These are phyloP conservation scores for Felis catus DNA, from an alignment of 2,113 vertebrate species.

Conservation along the genomic window F.catus_Fca126_mat1.0 CM031416.1:139881501-139882000, in stretches of 20 bases:
- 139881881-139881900: not conserved
- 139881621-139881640: not conserved
- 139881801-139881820: not conserved
- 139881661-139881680: accelerated
- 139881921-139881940: not conserved
- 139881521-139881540: accelerated
- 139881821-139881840: not conserved
- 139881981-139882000: not conserved
- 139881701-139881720: not conserved
- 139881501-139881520: too few relatives aligned
- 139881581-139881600: not conserved
- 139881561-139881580: too few relatives aligned
- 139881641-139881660: not conserved
- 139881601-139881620: not conserved
- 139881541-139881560: too few relatives aligned
- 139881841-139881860: not conserved
- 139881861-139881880: not conserved
- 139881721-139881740: not conserved
- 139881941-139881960: not conserved
- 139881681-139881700: not conserved
- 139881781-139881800: slow-evolving; percentile 37
- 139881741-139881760: not conserved
- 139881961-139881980: not conserved
- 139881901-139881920: not conserved
- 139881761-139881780: not conserved